These are phyloP conservation scores for Galemys pyrenaicus DNA, from an alignment of 2,113 vertebrate genomes.

Conservation along the genomic window DNA sequence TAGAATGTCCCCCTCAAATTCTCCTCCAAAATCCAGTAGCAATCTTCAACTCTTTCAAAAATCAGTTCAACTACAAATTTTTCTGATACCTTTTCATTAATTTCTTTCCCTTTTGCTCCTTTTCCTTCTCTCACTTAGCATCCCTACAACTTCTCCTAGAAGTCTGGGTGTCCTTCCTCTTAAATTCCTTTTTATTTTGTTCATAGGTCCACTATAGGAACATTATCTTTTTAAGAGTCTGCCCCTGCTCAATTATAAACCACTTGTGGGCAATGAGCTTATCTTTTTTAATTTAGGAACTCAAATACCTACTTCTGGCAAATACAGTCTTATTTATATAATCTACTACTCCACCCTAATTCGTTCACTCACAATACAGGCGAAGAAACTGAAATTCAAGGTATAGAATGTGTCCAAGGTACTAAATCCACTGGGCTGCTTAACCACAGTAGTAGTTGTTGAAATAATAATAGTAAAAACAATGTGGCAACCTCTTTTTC, in stretches of 20 bases:
- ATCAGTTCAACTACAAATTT: neutral
- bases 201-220: neutral
- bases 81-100: neutral
- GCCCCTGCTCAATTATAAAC: neutral
- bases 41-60: slow-evolving; percentile 21
- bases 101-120: neutral
- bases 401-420: neutral
- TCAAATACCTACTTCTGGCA: neutral
- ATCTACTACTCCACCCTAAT: neutral
- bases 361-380: neutral
- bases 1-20: neutral
- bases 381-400: slow-evolving; percentile 29
- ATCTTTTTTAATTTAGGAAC: neutral
- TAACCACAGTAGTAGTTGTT: neutral
- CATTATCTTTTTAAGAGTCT: neutral
- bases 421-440: neutral
- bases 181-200: neutral
- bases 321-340: slow-evolving; percentile 26
- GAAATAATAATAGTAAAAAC: neutral
- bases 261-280: neutral
- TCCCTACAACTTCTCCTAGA: neutral
- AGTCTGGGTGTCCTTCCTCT: neutral
- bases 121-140: neutral
- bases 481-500: neutral
- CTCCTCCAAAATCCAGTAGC: neutral